Evolutionary conservation across 2,888 invertebrate species (phyloP), one percentile per base, ranked within the genome.

Genomic region (Acleris laterana): DNA sequence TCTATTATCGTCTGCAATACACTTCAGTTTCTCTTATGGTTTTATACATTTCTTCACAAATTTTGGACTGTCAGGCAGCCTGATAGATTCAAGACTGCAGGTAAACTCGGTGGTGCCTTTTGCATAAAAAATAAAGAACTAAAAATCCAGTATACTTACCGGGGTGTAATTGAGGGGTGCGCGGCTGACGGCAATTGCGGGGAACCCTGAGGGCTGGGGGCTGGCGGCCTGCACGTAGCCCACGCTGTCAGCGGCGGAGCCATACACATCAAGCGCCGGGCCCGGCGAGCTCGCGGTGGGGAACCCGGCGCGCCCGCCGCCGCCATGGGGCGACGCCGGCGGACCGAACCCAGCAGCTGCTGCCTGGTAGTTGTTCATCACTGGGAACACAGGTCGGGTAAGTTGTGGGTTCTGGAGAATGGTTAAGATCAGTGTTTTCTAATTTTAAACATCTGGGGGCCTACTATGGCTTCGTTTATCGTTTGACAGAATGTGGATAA

Each of bases 221-320:
- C 98, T 98, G 79, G 98, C 98, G 80, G 98, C 98, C 94, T 98
- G 98, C 86, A 98, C 98, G 93, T 98, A 99, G 87, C 98, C 97
- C 77, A 97, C 96, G 85, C 96, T 97, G 85, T 97, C 98, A 74
- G 95, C 96, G 79, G 96, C 97, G 81, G 97, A 96, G 91, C 96
- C 97, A 94, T 98, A 98, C 94, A 98, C 97, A 89, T 99, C 98
- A 82, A 98, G 97, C 82, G 96, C 95, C 79, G 98, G 95, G 77
- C 98, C 95, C 68, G 98, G 98, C 81, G 98, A 98, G 93, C 97
- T 98, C 77, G 98, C 97, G 61, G 97, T 95, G 65, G 98, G 97
- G 93, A 98, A 98, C 61, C 96, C 97, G 78, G 96, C 96, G 77
- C 96, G 94, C 66, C 94, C 94, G 13, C 96, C 95, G 70, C 94